These are phyloP conservation scores for Enteromius argenteus DNA, from an alignment of 2,797 vertebrate species.

Conservation along the genomic window DNA sequence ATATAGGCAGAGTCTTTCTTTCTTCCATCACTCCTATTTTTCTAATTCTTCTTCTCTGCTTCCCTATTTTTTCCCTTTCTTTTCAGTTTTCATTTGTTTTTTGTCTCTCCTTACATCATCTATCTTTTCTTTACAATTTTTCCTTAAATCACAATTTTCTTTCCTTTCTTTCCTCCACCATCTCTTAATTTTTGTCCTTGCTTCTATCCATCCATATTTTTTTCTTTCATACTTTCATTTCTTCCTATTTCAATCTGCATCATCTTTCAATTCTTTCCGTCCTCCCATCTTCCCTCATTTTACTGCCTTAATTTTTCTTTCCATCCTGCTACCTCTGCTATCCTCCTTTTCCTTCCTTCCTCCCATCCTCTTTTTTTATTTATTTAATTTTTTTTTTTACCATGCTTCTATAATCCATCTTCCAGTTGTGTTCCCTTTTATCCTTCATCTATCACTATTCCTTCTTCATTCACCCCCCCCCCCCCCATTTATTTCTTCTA, in stretches of 20 bases:
- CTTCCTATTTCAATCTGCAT: too few species aligned
- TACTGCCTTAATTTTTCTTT: background rate
- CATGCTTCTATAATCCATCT: background rate
- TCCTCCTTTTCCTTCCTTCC: background rate
- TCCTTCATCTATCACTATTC: background rate
- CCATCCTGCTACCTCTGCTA: background rate
- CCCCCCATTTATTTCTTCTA: background rate
- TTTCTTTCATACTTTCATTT: background rate
- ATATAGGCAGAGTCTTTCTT: background rate
- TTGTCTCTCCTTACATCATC: background rate
- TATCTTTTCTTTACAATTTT: background rate
- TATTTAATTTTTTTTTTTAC: too few species aligned
- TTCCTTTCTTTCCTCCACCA: background rate
- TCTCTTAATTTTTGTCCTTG: background rate
- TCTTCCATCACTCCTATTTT: background rate
- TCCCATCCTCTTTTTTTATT: background rate
- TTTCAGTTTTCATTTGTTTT: background rate
- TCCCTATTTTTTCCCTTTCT: background rate
- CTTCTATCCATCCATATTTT: background rate
- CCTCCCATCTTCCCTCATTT: background rate
- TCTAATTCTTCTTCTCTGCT: background rate
- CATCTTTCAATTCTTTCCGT: background rate
- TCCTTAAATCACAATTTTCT: background rate
- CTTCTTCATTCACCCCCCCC: background rate
- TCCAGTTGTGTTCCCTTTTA: background rate